Base-by-base conservation (phyloP, 2,888 invertebrate species). In the Tachystola acroxantha region DNA sequence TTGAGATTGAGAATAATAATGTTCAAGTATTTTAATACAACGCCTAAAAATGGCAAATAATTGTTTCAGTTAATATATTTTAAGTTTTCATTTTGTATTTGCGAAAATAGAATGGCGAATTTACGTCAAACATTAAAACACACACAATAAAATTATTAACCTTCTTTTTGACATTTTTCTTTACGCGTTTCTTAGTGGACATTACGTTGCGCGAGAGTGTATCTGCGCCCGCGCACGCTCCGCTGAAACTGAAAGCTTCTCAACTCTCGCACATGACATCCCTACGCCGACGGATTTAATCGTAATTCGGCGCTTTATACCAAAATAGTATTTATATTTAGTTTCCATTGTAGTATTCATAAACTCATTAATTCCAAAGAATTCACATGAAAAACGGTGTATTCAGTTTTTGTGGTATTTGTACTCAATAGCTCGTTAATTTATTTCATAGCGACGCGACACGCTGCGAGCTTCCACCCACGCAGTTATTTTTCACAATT, bases 151-250 rank as follows among this genome's bases (percentile, higher is more conserved):
- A n/a, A n/a, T 27, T 10, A 20, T 36, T 38, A 41, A 64, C 57
- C 60, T 65, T 64, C 44, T 64, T 66, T 47, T 50, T 67, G 41
- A 61, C 66, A 56, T 65, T 68, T 60, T 67, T 76, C 48, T 62
- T 70, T 26, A 52, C 42, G 40, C 37, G 40, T 37, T 57, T 56
- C 45, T 51, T 43, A 9, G 33, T 9, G 12, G 36, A 7, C 39
- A 39, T 39, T 40, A 29, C 57, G 55, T 26, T 53, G 57, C 51
- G 57, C 71, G 55, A 56, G 57, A 48, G 67, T 61, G 66, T 61
- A 58, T 64, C 67, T 63, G 63, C 53, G 47, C 42, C 45, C 62
- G 57, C 51, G 47, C 59, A 63, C 62, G 63, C 57, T 64, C 53
- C 53, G 58, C 60, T 64, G 53, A 58, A 63, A 66, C 79, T 75